phyloP scores from a whole-genome alignment of 2,888 invertebrate genomes.

The Eupithecia centaureata region DNA sequence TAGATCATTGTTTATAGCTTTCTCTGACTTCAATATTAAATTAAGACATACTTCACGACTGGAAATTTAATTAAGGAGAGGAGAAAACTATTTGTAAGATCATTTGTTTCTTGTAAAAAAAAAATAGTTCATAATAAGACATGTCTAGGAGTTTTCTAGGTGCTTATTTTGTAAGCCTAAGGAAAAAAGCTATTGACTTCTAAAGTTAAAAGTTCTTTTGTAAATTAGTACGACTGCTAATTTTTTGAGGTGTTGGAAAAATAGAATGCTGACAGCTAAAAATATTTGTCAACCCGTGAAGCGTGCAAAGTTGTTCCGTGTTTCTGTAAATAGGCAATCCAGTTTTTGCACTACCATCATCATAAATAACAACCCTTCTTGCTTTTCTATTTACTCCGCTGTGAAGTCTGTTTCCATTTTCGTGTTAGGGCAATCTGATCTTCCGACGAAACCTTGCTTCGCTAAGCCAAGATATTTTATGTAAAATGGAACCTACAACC shows the following conservation, averaged over 20 bases:
- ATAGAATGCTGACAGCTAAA: not conserved
- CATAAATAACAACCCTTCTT: constrained; percentile 8
- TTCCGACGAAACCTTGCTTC: constrained; percentile 9
- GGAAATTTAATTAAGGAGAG: no score
- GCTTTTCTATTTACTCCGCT: constrained; percentile 24
- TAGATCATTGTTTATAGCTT: not conserved
- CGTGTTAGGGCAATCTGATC: constrained; percentile 27
- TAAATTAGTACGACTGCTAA: no score
- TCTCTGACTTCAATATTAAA: not conserved
- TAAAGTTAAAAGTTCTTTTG: no score
- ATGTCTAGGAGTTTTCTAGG: no score
- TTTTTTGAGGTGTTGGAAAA: no score
- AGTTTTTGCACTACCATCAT: constrained; percentile 17
- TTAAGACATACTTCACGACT: no score
- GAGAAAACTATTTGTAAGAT: not conserved
- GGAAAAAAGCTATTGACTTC: no score
- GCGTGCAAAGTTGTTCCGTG: not conserved
- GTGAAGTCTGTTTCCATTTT: constrained; percentile 25
- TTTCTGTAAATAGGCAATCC: constrained; percentile 6
- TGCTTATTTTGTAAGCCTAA: no score
- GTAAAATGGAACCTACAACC: constrained; percentile 43
- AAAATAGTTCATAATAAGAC: no score
- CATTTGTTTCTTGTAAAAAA: not conserved
- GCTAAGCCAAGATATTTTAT: constrained; percentile 34
- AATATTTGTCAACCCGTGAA: not conserved